Evolutionary conservation across 1,140 invertebrate genomes (phyloP), one percentile per base, ranked within the genome.

Genomic region (Heliconius hermathena): DNA sequence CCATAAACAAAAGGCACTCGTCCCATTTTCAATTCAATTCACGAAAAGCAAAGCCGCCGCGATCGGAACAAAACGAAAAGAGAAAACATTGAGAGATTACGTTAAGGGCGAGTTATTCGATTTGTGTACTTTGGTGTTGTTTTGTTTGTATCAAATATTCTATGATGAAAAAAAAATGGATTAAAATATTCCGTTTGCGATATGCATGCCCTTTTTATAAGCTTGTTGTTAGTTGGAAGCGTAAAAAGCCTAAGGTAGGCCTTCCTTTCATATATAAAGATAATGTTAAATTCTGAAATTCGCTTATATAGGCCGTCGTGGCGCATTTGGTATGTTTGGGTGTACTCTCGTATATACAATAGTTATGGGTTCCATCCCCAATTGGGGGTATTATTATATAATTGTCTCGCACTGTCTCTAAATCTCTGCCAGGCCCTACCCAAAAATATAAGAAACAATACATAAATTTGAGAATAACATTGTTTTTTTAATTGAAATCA

Each of bases 1-100:
- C 77, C 83, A 84, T 87, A 88, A 88, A 87, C 84, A 88, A 90
- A 86, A 80, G 73, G 83, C 82, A 84, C 83, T 87, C 87, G 85
- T 86, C 85, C 85, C 80, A 82, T 84, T 88, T 89, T 88, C 86
- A 84, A 88, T 88, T 88, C 87, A 84, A 88, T 89, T 86, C 89
- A 88, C 84, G 84, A 78, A 84, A 86, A 83, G 80, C 78, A 86
- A 84, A 84, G 83, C 86, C 85, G 82, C 79, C 78, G 80, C 82
- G 81, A 85, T 85, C 83, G 81, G 60, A 79, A 79, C 85, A 84
- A n/a, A n/a, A 81, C 29, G 57, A 77, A 80, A 82, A 84, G 77
- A 73, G 76, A 83, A 87, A 87, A 85, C 81, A 83, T 83, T 78
- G 72, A 77, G 70, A 87, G 86, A 89, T 89, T 89, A 89, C 78